Percentiles rank a stretch among this genome's conserved stretches.
Conservation (phyloP, 2,797 vertebrate species). For the Eptatretus atami region DNA sequence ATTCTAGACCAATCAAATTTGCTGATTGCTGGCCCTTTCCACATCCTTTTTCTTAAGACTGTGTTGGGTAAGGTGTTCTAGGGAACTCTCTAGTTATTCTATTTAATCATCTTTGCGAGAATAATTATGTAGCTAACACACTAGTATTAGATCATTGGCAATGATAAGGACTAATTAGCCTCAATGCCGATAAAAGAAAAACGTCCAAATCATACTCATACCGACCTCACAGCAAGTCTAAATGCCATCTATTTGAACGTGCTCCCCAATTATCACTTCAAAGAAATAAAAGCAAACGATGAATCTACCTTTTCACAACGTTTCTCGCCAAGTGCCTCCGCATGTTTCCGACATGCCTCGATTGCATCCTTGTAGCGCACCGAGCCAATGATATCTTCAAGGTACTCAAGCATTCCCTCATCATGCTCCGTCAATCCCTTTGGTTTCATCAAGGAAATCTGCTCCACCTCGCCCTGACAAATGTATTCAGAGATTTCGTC, state of each 20-base stretch:
- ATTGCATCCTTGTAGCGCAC: slow-evolving; percentile 63
- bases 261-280: not conserved
- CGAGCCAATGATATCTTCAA: slow-evolving; percentile 84
- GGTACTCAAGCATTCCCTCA: slow-evolving; percentile 82
- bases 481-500: no score
- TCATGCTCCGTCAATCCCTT: slow-evolving; percentile 77
- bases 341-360: slow-evolving; percentile 27
- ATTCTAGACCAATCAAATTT: no score
- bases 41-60: no score
- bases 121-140: no score
- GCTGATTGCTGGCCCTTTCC: no score
- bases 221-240: not conserved
- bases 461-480: slow-evolving; percentile 74
- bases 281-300: not conserved
- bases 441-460: slow-evolving; percentile 94
- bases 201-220: not conserved
- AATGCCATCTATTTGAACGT: no score
- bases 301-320: slow-evolving; percentile 57
- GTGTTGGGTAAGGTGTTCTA: no score
- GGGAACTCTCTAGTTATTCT: no score
- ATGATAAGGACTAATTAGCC: not conserved
- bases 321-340: slow-evolving; percentile 58
- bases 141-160: no score
- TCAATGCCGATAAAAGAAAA: not conserved
- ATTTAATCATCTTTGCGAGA: no score